These are phyloP conservation scores for Pungitius pungitius DNA, from an alignment of 2,113 vertebrate species.

Conservation along the genomic window DNA sequence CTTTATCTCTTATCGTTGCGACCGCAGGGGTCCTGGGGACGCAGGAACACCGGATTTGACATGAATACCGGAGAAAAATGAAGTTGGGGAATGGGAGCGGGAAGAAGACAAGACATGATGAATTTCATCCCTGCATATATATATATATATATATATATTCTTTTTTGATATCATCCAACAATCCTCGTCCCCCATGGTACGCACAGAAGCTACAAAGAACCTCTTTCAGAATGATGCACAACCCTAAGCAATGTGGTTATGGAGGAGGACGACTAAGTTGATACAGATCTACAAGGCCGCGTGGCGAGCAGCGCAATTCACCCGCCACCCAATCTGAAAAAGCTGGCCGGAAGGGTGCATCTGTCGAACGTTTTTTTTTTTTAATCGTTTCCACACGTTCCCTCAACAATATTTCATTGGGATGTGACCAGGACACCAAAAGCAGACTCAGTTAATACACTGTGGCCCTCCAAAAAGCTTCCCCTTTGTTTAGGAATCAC, in stretches of 20 bases:
- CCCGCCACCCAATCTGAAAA: conserved; percentile 53
- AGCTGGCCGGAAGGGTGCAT: conserved; percentile 11
- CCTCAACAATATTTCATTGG: conserved; percentile 51
- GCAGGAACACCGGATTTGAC: conserved; percentile 19
- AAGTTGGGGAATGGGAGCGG: conserved; percentile 6
- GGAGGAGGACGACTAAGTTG: not conserved
- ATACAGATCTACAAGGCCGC: conserved; percentile 45
- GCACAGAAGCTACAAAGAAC: not conserved
- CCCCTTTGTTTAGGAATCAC: conserved; percentile 15
- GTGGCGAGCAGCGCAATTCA: conserved; percentile 14
- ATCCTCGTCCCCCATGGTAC: not conserved
- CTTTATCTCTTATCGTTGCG: conserved; percentile 14
- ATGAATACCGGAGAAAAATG: conserved; percentile 20
- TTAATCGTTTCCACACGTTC: conserved; percentile 25
- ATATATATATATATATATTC: not conserved
- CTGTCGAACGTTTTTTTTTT: conserved; percentile 42
- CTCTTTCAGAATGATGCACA: conserved; percentile 21
- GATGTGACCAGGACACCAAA: conserved; percentile 40
- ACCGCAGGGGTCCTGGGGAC: conserved; percentile 13
- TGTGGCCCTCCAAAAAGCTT: conserved; percentile 4
- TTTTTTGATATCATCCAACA: conserved; percentile 13
- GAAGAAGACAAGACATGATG: conserved; percentile 4
- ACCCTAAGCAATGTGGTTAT: not conserved
- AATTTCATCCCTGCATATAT: conserved; percentile 10
- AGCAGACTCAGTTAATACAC: conserved; percentile 16